Percentiles rank a stretch among this genome's conserved stretches.
Evolutionary conservation across 2,888 invertebrate genomes (phyloP).

Genomic region (Brachypalpus laphriformis): DNA sequence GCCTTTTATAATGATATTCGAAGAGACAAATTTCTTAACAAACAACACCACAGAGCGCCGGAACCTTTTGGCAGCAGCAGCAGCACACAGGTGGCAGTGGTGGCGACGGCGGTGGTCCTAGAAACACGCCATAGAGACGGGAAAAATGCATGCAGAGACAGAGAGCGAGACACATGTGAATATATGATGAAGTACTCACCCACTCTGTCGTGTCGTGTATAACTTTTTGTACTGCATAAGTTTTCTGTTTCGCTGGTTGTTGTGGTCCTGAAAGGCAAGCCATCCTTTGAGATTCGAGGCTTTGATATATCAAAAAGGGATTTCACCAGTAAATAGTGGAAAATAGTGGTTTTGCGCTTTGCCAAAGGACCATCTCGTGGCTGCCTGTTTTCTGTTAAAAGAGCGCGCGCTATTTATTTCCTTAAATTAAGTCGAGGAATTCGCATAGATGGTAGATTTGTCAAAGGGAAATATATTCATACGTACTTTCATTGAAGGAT

Average conservation of each 20-base stretch:
- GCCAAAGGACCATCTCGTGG: neutral
- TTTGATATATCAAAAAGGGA: constrained; percentile 21
- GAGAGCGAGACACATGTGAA: constrained; percentile 1
- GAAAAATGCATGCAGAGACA: no score
- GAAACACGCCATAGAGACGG: constrained; percentile 16
- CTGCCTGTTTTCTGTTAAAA: neutral
- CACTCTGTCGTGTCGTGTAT: neutral
- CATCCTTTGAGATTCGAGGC: constrained; percentile 45
- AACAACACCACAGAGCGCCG: constrained; percentile 47
- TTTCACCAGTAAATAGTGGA: constrained; percentile 29
- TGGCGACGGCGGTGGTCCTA: neutral
- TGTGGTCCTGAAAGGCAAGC: constrained; percentile 37
- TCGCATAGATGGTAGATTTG: neutral
- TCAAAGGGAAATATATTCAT: constrained; percentile 20
- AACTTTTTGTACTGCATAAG: neutral
- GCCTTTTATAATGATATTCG: constrained; percentile 64
- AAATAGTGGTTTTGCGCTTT: constrained; percentile 40
- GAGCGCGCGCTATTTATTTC: constrained; percentile 25
- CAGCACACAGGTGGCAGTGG: neutral
- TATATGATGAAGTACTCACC: constrained; percentile 15
- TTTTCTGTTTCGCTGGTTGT: constrained; percentile 26
- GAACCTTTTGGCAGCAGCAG: neutral
- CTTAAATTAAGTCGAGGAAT: constrained; percentile 29
- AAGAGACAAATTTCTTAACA: constrained; percentile 68
- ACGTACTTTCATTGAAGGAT: neutral